Conservation (phyloP, 2,113 vertebrate species). For the Echinops telfairi region DNA sequence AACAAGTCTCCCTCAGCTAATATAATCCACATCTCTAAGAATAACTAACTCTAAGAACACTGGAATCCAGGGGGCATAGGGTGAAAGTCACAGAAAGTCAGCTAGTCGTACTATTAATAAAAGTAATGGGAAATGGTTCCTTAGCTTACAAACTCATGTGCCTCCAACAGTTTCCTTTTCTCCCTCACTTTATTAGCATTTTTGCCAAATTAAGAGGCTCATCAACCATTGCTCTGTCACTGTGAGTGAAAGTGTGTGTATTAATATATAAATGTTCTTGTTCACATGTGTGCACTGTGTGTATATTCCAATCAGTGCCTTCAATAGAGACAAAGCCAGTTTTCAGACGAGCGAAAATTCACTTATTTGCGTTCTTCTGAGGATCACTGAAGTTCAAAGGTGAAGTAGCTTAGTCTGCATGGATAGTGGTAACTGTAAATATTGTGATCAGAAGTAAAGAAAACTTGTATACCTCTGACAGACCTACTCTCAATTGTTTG, state of each 20-base stretch:
- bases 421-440: too few relatives aligned
- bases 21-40: conserved; percentile 8
- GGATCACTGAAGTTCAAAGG: too few relatives aligned
- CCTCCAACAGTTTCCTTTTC: background rate
- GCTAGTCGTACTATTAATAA: background rate
- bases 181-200: background rate
- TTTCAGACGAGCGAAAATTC: too few relatives aligned
- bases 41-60: conserved; percentile 1
- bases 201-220: background rate
- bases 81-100: background rate
- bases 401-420: too few relatives aligned
- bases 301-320: too few relatives aligned
- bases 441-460: too few relatives aligned
- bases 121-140: background rate
- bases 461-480: too few relatives aligned
- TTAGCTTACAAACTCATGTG: background rate
- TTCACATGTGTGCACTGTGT: too few relatives aligned
- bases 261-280: background rate
- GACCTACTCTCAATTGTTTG: too few relatives aligned
- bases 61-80: background rate
- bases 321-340: too few relatives aligned
- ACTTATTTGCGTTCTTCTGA: too few relatives aligned
- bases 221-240: background rate
- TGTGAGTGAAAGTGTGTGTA: background rate
- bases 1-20: background rate